These are phyloP conservation scores for Patella pellucida DNA, from an alignment of 2,888 invertebrate species.

Conservation along the genomic window DNA sequence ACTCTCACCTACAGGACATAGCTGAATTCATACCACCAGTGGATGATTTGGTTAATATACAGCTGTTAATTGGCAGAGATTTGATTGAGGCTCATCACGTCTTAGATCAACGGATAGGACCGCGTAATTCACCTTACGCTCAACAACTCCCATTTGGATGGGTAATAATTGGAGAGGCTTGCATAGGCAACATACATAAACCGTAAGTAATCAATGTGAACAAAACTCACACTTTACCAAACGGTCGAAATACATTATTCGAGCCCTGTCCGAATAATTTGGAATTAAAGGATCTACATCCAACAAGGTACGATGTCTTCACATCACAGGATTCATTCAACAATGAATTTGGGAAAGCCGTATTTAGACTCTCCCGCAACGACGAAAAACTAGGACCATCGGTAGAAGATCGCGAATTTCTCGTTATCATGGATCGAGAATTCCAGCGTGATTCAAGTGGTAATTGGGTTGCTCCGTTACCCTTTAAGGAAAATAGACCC, in stretches of 20 bases:
- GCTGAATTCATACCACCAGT: conserved; percentile 30
- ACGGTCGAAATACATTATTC: too few relatives aligned
- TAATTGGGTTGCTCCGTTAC: conserved; percentile 36
- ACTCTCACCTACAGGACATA: conserved; percentile 30
- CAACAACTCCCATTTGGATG: conserved; percentile 26
- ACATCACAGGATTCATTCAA: too few relatives aligned
- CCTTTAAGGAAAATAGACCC: conserved; percentile 27
- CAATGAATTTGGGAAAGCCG: too few relatives aligned
- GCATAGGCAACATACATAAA: too few relatives aligned
- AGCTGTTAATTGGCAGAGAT: conserved; percentile 34
- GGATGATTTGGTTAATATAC: conserved; percentile 26
- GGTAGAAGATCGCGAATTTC: conserved; percentile 34
- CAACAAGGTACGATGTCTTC: too few relatives aligned
- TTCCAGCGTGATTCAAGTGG: conserved; percentile 28
- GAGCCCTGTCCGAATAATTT: too few relatives aligned
- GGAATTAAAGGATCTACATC: too few relatives aligned
- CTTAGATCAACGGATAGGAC: conserved; percentile 27
- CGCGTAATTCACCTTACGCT: conserved; percentile 27
- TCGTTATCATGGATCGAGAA: conserved; percentile 28
- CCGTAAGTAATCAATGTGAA: too few relatives aligned
- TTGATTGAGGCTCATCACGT: conserved; percentile 31
- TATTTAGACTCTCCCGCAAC: too few relatives aligned
- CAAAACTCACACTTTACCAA: too few relatives aligned
- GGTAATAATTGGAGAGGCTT: too few relatives aligned
- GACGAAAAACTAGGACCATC: conserved; percentile 16